A percentile compares a stretch with the other conserved stretches of the same genome.
phyloP scores from a whole-genome alignment of 2,888 invertebrate genomes.

The Drosophila nigritarsus region DNA sequence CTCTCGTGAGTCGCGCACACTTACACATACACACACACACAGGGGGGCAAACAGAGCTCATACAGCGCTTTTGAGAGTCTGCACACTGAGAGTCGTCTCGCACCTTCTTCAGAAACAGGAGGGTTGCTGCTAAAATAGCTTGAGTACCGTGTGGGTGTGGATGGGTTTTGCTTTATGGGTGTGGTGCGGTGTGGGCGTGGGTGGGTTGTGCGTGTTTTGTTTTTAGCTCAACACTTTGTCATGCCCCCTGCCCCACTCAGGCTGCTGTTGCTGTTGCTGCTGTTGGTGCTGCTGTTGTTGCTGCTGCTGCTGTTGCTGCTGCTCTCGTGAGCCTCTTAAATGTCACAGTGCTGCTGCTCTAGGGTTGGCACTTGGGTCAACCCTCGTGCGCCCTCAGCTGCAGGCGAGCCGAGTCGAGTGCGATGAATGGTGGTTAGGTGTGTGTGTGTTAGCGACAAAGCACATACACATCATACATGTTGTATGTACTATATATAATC shows the following conservation, averaged over 20 bases:
- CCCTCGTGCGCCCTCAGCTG: slow-evolving; percentile 44
- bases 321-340: slow-evolving; percentile 75
- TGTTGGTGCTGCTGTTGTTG: slow-evolving; percentile 24
- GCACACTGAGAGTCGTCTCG: slow-evolving; percentile 47
- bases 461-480: slow-evolving; percentile 16
- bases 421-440: background rate
- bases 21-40: slow-evolving; percentile 20
- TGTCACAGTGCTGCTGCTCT: slow-evolving; percentile 69
- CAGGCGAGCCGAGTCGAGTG: slow-evolving; percentile 22
- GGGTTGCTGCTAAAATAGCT: slow-evolving; percentile 66
- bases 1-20: slow-evolving; percentile 39
- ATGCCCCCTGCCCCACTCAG: slow-evolving; percentile 10
- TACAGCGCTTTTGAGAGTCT: slow-evolving; percentile 57
- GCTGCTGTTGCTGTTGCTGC: slow-evolving; percentile 24
- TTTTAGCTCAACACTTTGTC: slow-evolving; percentile 70
- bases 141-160: slow-evolving; percentile 1
- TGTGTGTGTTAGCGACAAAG: slow-evolving; percentile 2
- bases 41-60: slow-evolving; percentile 17
- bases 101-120: slow-evolving; percentile 61
- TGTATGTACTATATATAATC: slow-evolving; percentile 46
- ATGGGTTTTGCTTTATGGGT: slow-evolving; percentile 1
- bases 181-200: slow-evolving; percentile 6
- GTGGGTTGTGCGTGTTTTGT: slow-evolving; percentile 71
- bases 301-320: slow-evolving; percentile 29
- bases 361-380: slow-evolving; percentile 67